Evolutionary conservation across 2,888 invertebrate genomes (phyloP).

Genomic region (Eustalomyia histrio): DNA sequence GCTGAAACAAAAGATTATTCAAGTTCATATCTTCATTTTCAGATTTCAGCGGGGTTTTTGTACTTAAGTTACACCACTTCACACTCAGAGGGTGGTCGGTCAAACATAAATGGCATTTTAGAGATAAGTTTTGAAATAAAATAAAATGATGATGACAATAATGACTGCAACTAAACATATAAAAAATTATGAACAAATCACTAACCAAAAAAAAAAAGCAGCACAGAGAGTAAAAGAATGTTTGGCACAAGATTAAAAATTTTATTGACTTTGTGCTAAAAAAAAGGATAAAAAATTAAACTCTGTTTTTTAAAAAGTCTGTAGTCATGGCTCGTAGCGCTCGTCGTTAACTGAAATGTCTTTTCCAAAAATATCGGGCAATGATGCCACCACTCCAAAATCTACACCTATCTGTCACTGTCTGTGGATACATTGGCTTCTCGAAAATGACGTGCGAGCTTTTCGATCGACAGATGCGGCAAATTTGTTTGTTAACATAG

Average conservation of each 20-base stretch:
- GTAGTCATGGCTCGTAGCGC: too few species aligned
- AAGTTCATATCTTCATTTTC: too few species aligned
- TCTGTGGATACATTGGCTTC: too few species aligned
- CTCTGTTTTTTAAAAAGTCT: too few species aligned
- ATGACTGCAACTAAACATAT: slow-evolving; percentile 49
- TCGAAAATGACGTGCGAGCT: too few species aligned
- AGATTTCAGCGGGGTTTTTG: slow-evolving; percentile 8
- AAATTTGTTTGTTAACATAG: too few species aligned
- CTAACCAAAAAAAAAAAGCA: slow-evolving; percentile 8
- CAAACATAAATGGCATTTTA: slow-evolving; percentile 60
- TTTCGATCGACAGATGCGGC: too few species aligned
- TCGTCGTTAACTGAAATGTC: too few species aligned
- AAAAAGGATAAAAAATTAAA: slow-evolving; percentile 2
- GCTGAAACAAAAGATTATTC: too few species aligned
- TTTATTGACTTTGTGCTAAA: slow-evolving; percentile 66
- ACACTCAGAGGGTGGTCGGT: slow-evolving; percentile 63
- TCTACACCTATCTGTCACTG: too few species aligned
- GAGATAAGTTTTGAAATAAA: slow-evolving; percentile 44
- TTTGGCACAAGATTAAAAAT: slow-evolving; percentile 70
- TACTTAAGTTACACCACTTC: slow-evolving; percentile 16
- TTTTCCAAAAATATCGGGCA: too few species aligned
- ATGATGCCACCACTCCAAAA: too few species aligned
- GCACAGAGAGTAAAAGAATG: slow-evolving; percentile 33
- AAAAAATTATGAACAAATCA: slow-evolving; percentile 31
- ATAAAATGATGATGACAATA: slow-evolving; percentile 42